Conservation (phyloP, 2,797 vertebrate genomes). For the Myripristis jacobus region DNA sequence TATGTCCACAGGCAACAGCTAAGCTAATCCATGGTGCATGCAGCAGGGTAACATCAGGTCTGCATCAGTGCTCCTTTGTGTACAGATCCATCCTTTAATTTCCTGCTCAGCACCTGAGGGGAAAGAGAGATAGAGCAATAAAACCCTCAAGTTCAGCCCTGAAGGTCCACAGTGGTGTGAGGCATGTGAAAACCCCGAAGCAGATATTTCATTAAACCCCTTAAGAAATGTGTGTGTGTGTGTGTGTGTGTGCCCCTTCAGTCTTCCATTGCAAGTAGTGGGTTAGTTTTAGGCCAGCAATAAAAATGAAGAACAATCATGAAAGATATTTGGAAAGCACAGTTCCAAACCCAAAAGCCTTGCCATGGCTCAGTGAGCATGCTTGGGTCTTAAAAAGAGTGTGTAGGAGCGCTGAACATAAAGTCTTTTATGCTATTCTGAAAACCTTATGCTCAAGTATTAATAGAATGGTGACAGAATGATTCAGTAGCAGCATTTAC, state of each 20-base stretch:
- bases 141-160: conserved; percentile 34
- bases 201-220: conserved; percentile 51
- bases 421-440: conserved; percentile 32
- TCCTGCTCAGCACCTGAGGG: conserved; percentile 59
- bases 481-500: conserved; percentile 29
- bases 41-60: conserved; percentile 43
- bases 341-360: conserved; percentile 43
- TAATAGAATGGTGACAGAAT: conserved; percentile 11
- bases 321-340: conserved; percentile 31
- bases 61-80: conserved; percentile 48
- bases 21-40: conserved; percentile 25
- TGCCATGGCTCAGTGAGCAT: conserved; percentile 1
- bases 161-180: conserved; percentile 21
- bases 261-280: conserved; percentile 15
- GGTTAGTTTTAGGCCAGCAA: conserved; percentile 37
- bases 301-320: conserved; percentile 43
- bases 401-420: conserved; percentile 23
- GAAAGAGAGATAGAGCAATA: conserved; percentile 27
- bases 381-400: conserved; percentile 1
- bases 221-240: conserved; percentile 10
- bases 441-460: conserved; percentile 26
- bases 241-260: neutral
- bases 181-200: conserved; percentile 33
- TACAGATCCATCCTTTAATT: conserved; percentile 58
- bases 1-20: conserved; percentile 22